phyloP scores from a whole-genome alignment of 2,113 vertebrate species.

The Psilopogon haemacephalus region DNA sequence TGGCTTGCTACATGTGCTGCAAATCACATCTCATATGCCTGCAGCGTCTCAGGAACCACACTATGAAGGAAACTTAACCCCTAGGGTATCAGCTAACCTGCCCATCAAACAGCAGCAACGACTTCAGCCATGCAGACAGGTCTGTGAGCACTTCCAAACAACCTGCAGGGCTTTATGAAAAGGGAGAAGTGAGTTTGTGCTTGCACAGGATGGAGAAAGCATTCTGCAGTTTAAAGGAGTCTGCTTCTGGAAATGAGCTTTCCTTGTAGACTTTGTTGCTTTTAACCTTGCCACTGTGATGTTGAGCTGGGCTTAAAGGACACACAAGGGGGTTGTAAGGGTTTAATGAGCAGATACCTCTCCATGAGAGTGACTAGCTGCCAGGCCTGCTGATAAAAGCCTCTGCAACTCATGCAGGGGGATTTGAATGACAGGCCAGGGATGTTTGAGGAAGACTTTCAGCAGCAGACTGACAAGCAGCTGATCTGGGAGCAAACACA shows the following conservation, averaged over 20 bases:
- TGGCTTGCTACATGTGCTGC: background rate
- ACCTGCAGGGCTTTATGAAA: background rate
- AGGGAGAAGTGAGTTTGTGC: background rate
- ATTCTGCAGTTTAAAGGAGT: background rate
- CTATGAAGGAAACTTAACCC: background rate
- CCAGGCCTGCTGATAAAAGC: background rate
- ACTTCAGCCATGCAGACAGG: background rate
- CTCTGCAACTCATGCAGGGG: background rate
- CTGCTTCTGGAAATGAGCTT: background rate
- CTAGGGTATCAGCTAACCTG: background rate
- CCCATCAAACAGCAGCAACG: background rate
- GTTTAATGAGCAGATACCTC: background rate
- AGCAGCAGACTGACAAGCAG: background rate
- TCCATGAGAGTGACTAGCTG: background rate
- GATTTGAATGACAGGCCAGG: background rate
- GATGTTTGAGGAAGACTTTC: background rate
- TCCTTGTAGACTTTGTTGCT: background rate
- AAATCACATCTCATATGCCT: background rate
- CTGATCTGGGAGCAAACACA: background rate
- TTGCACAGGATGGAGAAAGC: background rate
- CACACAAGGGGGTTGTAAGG: background rate
- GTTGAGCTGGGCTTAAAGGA: background rate
- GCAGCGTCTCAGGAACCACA: background rate
- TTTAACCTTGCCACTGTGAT: background rate
- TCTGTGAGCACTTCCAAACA: background rate